Evolutionary conservation across 2,797 vertebrate genomes (phyloP), one percentile per base, ranked within the genome.

Genomic region (Benthosema pterotum): DNA sequence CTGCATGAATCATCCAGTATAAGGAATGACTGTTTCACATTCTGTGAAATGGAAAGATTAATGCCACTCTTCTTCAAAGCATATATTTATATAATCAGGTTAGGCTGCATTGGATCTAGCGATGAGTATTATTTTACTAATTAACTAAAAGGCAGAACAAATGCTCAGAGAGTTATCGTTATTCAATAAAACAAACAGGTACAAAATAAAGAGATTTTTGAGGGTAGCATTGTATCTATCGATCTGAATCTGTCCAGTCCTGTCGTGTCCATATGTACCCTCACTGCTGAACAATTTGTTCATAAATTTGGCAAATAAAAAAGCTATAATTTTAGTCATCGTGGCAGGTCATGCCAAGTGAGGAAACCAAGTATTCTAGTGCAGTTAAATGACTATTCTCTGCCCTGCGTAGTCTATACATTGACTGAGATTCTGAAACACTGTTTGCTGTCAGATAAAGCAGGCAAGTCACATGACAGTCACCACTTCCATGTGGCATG

Each of bases 381-480:
- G 19, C 0, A 42, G 25, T 5, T 3, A 11, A 8, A 48, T 45
- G 60, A 61, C 71, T 65, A 69, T 0, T 15, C 28, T n/a, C 19
- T 22, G 11, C 15, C 22, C 22, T 25, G 22, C 22, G 5, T 25
- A 25, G 22, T 3, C 22, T 25, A 48, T 48, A 67, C 42, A 65
- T 54, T 63, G 15, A 52, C 12, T 52, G 58, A 38, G 28, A 11
- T 13, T 62, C 53, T 55, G 15, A 25, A 53, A n/a, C 11, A 32
- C 8, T 22, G 18, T 4, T n/a, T 63, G 38, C 49, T 55, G 18
- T 68, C 63, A 71, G 54, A 17, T 18, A 0, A 57, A 45, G 65
- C 64, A 32, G 1, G 22, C 0, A 2, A 57, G 78, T 84, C 87
- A 89, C 80, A 78, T 84, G 86, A 82, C 70, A 38, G 80, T 79